Conservation (phyloP, 2,888 invertebrate species). For the Luperina testacea region DNA sequence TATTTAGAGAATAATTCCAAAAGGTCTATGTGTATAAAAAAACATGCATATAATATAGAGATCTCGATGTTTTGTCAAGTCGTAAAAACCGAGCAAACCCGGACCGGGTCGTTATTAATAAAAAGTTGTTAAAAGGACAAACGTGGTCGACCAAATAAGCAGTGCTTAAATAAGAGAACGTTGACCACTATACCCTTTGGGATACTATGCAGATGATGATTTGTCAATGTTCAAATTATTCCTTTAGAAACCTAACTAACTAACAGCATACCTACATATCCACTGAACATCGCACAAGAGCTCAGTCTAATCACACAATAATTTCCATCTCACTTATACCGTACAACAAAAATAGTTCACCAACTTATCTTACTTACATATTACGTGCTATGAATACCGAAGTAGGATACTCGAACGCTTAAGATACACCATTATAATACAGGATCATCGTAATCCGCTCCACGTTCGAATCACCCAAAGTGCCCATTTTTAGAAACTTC, state of each 20-base stretch:
- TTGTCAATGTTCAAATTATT: not conserved
- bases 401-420: slow-evolving; percentile 68
- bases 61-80: not conserved
- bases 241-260: no score
- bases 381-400: slow-evolving; percentile 71
- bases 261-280: slow-evolving; percentile 4
- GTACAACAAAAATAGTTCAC: slow-evolving; percentile 65
- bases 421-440: slow-evolving; percentile 71
- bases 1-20: not conserved
- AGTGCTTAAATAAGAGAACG: not conserved
- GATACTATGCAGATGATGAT: not conserved
- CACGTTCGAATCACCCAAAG: slow-evolving; percentile 68
- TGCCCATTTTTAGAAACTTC: slow-evolving; percentile 71
- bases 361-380: slow-evolving; percentile 69
- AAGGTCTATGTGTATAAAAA: not conserved
- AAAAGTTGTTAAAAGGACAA: not conserved
- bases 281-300: slow-evolving; percentile 13
- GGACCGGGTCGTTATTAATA: not conserved
- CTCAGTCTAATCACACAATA: slow-evolving; percentile 41
- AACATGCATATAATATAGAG: not conserved
- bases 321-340: slow-evolving; percentile 55
- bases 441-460: slow-evolving; percentile 73
- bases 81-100: no score
- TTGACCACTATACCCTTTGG: not conserved
- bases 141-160: not conserved